Percentiles rank a stretch among this genome's conserved stretches.
Evolutionary conservation across 2,797 vertebrate genomes (phyloP).

Genomic region (Etheostoma nigrum): DNA sequence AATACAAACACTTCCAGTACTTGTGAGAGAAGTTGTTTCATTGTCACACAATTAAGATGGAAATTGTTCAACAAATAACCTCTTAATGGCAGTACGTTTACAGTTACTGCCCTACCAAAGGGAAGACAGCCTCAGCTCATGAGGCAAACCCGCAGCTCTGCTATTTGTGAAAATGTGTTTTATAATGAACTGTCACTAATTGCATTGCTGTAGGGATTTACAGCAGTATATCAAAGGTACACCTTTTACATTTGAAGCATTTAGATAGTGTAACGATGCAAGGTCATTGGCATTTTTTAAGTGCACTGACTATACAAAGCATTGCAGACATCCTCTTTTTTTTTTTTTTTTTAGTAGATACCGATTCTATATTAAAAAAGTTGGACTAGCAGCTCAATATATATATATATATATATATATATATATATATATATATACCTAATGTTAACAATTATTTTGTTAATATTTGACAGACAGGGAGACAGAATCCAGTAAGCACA

Average conservation of each 20-base stretch:
- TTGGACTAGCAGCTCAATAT: not conserved
- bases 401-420: no score
- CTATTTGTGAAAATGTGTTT: conserved; percentile 26
- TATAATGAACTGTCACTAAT: conserved; percentile 20
- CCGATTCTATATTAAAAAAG: not conserved
- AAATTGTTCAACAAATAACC: conserved; percentile 50
- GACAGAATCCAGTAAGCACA: not conserved
- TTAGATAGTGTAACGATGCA: conserved; percentile 3
- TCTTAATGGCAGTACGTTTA: conserved; percentile 44
- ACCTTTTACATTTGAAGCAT: not conserved
- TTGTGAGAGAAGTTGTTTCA: conserved; percentile 43
- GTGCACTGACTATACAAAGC: not conserved
- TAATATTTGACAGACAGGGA: not conserved
- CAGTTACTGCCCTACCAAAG: conserved; percentile 36
- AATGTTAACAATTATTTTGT: not conserved
- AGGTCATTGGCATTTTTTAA: not conserved
- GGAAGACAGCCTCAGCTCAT: conserved; percentile 24
- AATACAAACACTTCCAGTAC: conserved; percentile 38
- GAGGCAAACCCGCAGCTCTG: conserved; percentile 11
- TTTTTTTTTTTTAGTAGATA: not conserved
- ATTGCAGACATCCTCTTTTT: not conserved
- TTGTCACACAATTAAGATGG: conserved; percentile 59
- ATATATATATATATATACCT: no score
- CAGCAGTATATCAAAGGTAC: conserved; percentile 7
- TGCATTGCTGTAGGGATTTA: conserved; percentile 4